These are phyloP conservation scores for Caenorhabditis zanzibari DNA, from an alignment of 2,888 invertebrate species.

Conservation along the genomic window DNA sequence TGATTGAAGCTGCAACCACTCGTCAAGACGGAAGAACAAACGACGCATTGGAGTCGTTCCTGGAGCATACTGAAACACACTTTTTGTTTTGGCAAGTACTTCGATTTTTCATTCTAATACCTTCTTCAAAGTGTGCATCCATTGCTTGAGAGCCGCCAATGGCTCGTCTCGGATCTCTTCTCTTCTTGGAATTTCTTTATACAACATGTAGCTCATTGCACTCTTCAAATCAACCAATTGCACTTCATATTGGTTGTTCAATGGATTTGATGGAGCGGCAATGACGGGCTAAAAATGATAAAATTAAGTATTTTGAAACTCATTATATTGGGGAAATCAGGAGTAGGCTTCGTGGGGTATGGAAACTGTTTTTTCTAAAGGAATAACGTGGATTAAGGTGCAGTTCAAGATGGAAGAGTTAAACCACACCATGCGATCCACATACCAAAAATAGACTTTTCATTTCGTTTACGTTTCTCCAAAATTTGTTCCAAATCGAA, in stretches of 20 bases:
- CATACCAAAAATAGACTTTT: conserved; percentile 48
- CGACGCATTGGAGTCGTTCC: conserved; percentile 88
- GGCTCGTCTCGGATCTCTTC: conserved; percentile 88
- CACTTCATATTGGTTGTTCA: conserved; percentile 84
- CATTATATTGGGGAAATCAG: background rate
- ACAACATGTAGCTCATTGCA: conserved; percentile 90
- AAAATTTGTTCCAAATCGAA: conserved; percentile 52
- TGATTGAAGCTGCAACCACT: conserved; percentile 85
- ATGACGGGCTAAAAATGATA: conserved; percentile 60
- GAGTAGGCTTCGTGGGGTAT: conserved; percentile 12
- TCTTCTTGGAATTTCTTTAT: conserved; percentile 88
- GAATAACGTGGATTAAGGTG: conserved; percentile 50
- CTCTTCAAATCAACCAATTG: conserved; percentile 93
- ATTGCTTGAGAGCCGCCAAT: conserved; percentile 89
- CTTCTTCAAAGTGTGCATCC: conserved; percentile 88
- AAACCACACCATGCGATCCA: conserved; percentile 58
- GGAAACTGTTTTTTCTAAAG: conserved; percentile 6
- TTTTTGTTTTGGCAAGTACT: background rate
- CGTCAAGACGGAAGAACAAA: conserved; percentile 87
- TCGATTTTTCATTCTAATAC: conserved; percentile 72
- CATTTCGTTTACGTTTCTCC: conserved; percentile 41
- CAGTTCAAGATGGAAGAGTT: conserved; percentile 48
- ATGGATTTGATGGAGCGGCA: conserved; percentile 44
- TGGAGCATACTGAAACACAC: conserved; percentile 88
- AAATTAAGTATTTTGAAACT: background rate